These are phyloP conservation scores for Apaloderma vittatum DNA, from an alignment of 2,113 vertebrate species.

Conservation along the genomic window DNA sequence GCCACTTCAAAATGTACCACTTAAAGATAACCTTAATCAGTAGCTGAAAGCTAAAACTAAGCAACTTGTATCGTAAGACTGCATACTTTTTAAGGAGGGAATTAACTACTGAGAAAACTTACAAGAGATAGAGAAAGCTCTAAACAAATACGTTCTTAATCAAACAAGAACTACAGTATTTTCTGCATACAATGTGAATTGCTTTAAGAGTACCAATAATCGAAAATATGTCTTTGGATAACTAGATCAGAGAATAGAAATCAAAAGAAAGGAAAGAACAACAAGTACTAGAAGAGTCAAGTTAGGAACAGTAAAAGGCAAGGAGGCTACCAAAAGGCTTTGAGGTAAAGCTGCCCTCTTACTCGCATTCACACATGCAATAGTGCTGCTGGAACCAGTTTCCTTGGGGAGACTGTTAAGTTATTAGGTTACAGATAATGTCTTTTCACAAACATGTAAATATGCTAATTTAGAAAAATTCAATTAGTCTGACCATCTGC, in stretches of 20 bases:
- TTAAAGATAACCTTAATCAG: background rate
- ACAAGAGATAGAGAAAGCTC: background rate
- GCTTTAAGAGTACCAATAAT: background rate
- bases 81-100: background rate
- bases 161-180: background rate
- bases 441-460: background rate
- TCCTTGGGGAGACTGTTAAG: background rate
- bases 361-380: background rate
- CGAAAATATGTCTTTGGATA: background rate
- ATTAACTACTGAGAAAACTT: background rate
- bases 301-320: background rate
- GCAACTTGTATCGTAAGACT: background rate
- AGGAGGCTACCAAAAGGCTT: background rate
- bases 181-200: background rate
- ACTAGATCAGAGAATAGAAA: background rate
- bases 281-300: background rate
- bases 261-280: background rate
- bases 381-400: background rate
- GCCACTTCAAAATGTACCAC: background rate
- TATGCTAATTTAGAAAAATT: background rate
- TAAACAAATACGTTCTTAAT: background rate
- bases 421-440: background rate
- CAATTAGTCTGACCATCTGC: background rate
- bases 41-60: background rate
- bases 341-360: background rate